Percentiles rank a stretch among this genome's conserved stretches.
These are phyloP conservation scores for Alligator sinensis DNA, from an alignment of 2,113 vertebrate species.

Conservation along the genomic window DNA sequence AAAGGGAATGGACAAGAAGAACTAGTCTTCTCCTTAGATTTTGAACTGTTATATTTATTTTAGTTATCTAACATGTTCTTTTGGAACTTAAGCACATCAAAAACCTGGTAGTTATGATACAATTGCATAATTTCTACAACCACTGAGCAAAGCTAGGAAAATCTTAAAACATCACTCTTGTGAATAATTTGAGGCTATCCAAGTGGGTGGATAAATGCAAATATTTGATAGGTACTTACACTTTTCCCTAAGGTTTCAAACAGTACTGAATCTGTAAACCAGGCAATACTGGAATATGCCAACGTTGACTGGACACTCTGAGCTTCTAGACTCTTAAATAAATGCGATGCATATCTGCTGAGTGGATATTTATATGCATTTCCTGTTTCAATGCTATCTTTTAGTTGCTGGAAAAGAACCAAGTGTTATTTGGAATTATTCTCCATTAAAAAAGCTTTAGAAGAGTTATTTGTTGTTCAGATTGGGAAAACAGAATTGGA, in stretches of 20 bases:
- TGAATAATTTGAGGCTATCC: background rate
- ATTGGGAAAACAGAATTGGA: constrained; percentile 64
- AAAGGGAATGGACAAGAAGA: rapidly evolving
- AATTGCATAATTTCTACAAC: constrained; percentile 6
- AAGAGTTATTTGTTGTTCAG: constrained; percentile 73
- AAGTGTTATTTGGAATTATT: constrained; percentile 74
- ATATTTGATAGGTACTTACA: constrained; percentile 67
- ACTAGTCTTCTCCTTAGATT: background rate
- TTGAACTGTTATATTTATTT: background rate
- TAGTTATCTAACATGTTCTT: background rate
- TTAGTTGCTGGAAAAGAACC: constrained; percentile 66
- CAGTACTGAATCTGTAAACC: constrained; percentile 37
- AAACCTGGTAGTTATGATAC: background rate
- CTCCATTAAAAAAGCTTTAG: constrained; percentile 72
- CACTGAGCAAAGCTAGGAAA: background rate
- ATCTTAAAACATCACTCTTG: constrained; percentile 29
- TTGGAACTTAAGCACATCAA: background rate
- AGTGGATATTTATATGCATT: constrained; percentile 74
- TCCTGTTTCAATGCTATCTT: constrained; percentile 76
- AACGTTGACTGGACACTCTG: constrained; percentile 74
- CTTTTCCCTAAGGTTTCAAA: constrained; percentile 71
- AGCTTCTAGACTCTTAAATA: constrained; percentile 66
- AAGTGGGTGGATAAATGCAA: constrained; percentile 67
- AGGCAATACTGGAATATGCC: constrained; percentile 64
- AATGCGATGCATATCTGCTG: constrained; percentile 64